A percentile compares a stretch with the other conserved stretches of the same genome.
Conservation (phyloP, 2,888 invertebrate species). For the Mythimna impura region DNA sequence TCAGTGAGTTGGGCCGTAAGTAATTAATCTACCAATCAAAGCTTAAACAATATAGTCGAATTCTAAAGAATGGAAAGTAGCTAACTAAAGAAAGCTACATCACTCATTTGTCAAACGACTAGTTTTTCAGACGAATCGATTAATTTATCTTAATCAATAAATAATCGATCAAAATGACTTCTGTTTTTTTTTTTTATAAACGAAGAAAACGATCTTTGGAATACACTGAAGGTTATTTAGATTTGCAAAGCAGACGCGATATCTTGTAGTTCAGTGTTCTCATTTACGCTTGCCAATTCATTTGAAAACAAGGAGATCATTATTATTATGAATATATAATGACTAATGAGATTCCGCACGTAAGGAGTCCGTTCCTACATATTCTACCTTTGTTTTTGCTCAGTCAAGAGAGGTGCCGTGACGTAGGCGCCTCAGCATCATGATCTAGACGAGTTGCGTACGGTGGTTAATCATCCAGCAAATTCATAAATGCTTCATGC, state of each 20-base stretch:
- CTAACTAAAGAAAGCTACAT: constrained; percentile 49
- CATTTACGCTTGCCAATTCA: constrained; percentile 20
- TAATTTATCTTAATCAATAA: constrained; percentile 52
- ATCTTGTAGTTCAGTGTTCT: constrained; percentile 24
- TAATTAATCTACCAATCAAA: constrained; percentile 51
- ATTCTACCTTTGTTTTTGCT: constrained; percentile 52
- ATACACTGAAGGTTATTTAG: constrained; percentile 16
- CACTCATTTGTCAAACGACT: constrained; percentile 44
- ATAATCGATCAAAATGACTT: constrained; percentile 24
- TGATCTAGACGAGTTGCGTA: constrained; percentile 62
- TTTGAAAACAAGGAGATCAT: constrained; percentile 43
- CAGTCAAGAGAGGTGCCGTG: constrained; percentile 32
- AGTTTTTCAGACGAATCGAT: constrained; percentile 36
- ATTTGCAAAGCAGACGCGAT: constrained; percentile 10
- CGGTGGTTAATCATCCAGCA: constrained; percentile 60
- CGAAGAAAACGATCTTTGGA: constrained; percentile 20
- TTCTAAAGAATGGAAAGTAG: constrained; percentile 54
- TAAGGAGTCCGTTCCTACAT: constrained; percentile 16
- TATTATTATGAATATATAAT: constrained; percentile 31
- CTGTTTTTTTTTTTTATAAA: constrained; percentile 13
- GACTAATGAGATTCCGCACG: constrained; percentile 23
- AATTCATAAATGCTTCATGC: constrained; percentile 62
- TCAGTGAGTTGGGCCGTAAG: constrained; percentile 24
- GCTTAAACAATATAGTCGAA: constrained; percentile 41
- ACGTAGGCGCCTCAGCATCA: constrained; percentile 50